These are phyloP conservation scores for Himalopsyche phryganea DNA, from an alignment of 1,140 invertebrate species.

Conservation along the genomic window DNA sequence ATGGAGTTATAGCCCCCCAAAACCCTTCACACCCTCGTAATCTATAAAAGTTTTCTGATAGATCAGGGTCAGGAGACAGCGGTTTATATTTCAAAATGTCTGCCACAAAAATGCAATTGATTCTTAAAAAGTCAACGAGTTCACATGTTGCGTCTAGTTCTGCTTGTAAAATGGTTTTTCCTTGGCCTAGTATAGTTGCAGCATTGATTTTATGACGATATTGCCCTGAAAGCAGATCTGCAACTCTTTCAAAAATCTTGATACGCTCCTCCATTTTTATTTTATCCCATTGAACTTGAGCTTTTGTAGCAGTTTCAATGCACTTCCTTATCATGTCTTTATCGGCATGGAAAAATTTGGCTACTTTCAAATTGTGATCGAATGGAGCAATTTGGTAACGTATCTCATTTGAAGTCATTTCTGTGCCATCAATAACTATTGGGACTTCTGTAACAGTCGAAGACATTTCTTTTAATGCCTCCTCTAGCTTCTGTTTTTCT, in stretches of 20 bases:
- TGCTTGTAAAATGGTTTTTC: constrained; percentile 88
- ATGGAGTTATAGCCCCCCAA: constrained; percentile 89
- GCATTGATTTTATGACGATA: constrained; percentile 84
- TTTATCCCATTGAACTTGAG: constrained; percentile 76
- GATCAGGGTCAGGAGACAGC: constrained; percentile 65
- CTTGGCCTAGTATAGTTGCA: constrained; percentile 91
- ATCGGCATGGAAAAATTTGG: constrained; percentile 83
- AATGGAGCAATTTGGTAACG: constrained; percentile 70
- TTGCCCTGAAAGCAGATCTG: constrained; percentile 77
- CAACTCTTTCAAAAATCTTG: constrained; percentile 75
- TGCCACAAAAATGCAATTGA: constrained; percentile 83
- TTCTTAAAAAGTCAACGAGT: constrained; percentile 16
- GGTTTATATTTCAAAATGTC: constrained; percentile 77
- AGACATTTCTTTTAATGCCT: constrained; percentile 60
- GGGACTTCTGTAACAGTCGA: constrained; percentile 72
- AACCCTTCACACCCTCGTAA: constrained; percentile 91
- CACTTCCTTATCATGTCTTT: constrained; percentile 72
- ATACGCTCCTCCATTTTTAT: constrained; percentile 68
- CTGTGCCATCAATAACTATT: constrained; percentile 83
- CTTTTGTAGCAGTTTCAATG: constrained; percentile 67
- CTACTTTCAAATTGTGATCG: constrained; percentile 75
- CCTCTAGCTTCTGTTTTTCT: constrained; percentile 67
- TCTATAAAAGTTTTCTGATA: constrained; percentile 73
- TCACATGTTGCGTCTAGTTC: constrained; percentile 78
- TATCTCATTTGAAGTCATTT: constrained; percentile 67